Evolutionary conservation across 2,797 vertebrate species (phyloP), one percentile per base, ranked within the genome.

Genomic region (Enteromius viviparus): DNA sequence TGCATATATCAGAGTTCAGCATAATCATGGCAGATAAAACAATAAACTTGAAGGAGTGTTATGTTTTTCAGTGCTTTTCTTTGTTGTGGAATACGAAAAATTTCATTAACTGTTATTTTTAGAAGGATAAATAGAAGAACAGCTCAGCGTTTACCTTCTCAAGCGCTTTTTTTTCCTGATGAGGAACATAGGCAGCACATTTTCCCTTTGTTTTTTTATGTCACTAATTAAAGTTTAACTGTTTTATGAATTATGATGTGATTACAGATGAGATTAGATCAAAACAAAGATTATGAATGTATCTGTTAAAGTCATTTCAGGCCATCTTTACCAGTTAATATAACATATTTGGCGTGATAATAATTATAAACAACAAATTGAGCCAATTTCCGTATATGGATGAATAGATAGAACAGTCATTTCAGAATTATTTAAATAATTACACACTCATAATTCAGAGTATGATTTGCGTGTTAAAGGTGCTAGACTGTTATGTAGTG

Each of bases 1-100:
- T 26, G 9, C 74, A 58, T 69, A 77, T 78, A 77, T 78, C 82
- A 78, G 76, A 40, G 42, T 51, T 51, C 29, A 21, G 49, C 69
- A 21, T 6, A 23, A 66, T 65, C 34, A 42, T 71, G 23, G 40
- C 32, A 51, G 71, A 70, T 76, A 62, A 72, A 58, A 66, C 14
- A 26, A 37, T 42, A 42, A 4, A 8, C 12, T 58, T 53, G 42
- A 0, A 26, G n/a, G 37, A 19, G 17, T n/a, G 29, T 29, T 32
- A 6, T 68, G 10, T 6, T 4, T 58, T 23, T 1, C 23, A 6
- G 23, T 8, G 4, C 8, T 49, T 29, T 71, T 71, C 12, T 9
- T 45, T 70, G 1, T 45, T 42, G 14, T 47, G 1, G 21, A 23
- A 69, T 3, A 12, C 21, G 12, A 11, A 40, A 0, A 6, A 23